phyloP scores from a whole-genome alignment of 2,113 vertebrate species.

The Gambusia affinis region DNA sequence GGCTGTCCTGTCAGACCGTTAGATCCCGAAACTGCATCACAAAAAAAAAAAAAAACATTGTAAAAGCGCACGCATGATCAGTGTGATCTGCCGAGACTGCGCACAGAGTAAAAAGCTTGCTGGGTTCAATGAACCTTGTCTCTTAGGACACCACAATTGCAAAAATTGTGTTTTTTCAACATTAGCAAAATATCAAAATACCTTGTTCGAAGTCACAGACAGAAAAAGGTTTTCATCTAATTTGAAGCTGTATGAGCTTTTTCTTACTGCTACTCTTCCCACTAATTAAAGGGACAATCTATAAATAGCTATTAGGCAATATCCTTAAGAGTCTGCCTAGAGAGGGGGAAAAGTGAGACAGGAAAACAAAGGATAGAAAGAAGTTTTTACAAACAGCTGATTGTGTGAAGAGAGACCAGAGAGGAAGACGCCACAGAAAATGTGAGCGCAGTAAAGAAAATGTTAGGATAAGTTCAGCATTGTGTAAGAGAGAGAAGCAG shows the following conservation, averaged over 20 bases:
- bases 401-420: slow-evolving; percentile 68
- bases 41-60: no score
- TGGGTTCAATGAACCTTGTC: no score
- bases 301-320: slow-evolving; percentile 77
- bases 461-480: slow-evolving; percentile 62
- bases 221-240: no score
- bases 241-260: background rate
- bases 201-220: background rate
- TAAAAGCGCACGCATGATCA: no score
- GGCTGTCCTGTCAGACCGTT: no score
- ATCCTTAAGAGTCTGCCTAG: slow-evolving; percentile 72
- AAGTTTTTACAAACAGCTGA: slow-evolving; percentile 76
- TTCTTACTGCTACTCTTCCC: slow-evolving; percentile 49
- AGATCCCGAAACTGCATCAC: no score
- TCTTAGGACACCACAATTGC: no score
- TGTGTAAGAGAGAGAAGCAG: slow-evolving; percentile 40
- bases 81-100: no score
- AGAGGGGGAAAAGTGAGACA: slow-evolving; percentile 25
- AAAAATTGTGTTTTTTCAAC: no score
- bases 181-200: background rate
- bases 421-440: slow-evolving; percentile 56
- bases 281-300: slow-evolving; percentile 66
- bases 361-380: slow-evolving; percentile 36
- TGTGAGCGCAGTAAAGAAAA: slow-evolving; percentile 10
- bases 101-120: no score